Base-by-base conservation (phyloP, 2,888 invertebrate genomes). In the Pyrochroa serraticornis region DNA sequence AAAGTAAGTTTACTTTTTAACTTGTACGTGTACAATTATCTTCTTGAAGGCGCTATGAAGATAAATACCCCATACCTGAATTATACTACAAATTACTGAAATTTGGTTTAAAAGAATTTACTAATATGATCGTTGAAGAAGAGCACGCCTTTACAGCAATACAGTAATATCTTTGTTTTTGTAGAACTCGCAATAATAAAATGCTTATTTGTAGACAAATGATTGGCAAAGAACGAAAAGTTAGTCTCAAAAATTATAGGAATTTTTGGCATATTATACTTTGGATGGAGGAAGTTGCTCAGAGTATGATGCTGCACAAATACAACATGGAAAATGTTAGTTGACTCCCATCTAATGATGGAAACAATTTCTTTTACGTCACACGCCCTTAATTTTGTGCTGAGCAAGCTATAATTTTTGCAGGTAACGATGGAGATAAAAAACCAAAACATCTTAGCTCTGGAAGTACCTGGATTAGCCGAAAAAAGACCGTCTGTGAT, bases 401-500 rank as follows among this genome's bases (percentile, higher is more conserved):
- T 22, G 22, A 22, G 5, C 22, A 3, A 3, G 2, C 3, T 22
- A 22, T 22, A 3, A 22, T 22, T 22, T 22, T 22, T 22, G 22
- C 22, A 22, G 22, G 22, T 22, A 22, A 22, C 22, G 22, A 22
- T 22, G 2, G 22, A 2, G 22, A 22, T 22, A 3, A 22, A 22
- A 22, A 22, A 22, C 22, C 2, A 5, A 2, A 5, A 22, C 22
- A 22, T 22, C 22, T 14, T 59, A 3, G 31, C 36, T 7, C 13
- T 59, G 10, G 37, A 79, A 60, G 88, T 89, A 0, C 86, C 86
- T 6, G 89, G 89, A 0, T 76, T 89, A 51, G 84, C 86, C 2
- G 89, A 90, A 66, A 87, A 87, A 59, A 78, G 88, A 2, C 89
- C 89, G 0, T 88, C 88, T 0, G 75, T 90, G 1, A 70, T 89